Evolutionary conservation across 2,888 invertebrate species (phyloP).

Genomic region (Patella caerulea): DNA sequence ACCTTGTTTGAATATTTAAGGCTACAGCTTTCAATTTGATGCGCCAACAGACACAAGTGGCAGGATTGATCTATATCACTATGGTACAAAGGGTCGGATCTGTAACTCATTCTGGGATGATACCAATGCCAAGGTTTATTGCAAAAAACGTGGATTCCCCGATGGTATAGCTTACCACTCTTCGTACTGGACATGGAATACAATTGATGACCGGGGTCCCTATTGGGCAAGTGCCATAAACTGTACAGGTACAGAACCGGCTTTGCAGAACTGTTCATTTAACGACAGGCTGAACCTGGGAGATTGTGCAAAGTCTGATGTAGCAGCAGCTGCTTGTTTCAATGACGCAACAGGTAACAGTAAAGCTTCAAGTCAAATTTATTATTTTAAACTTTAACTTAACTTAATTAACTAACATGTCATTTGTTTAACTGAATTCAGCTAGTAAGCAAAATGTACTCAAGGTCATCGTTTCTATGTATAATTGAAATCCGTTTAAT

Average conservation of each 20-base stretch:
- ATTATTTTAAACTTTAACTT: no score
- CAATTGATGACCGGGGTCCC: conserved; percentile 44
- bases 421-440: no score
- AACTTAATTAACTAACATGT: no score
- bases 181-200: conserved; percentile 32
- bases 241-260: conserved; percentile 53
- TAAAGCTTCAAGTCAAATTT: no score
- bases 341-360: conserved; percentile 46
- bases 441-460: no score
- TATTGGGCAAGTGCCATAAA: conserved; percentile 54
- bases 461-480: no score
- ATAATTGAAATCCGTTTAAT: no score
- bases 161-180: conserved; percentile 52
- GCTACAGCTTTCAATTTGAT: conserved; percentile 43
- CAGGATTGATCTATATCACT: conserved; percentile 53
- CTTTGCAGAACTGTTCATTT: conserved; percentile 49
- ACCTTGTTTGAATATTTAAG: conserved; percentile 29
- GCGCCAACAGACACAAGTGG: conserved; percentile 24
- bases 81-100: conserved; percentile 71
- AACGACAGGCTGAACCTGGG: conserved; percentile 43
- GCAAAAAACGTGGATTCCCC: conserved; percentile 45
- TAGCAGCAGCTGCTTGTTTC: conserved; percentile 58
- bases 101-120: conserved; percentile 55
- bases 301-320: conserved; percentile 46
- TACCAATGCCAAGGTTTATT: conserved; percentile 53